These are phyloP conservation scores for Drosophila antonietae DNA, from an alignment of 2,888 invertebrate genomes.

Conservation along the genomic window DNA sequence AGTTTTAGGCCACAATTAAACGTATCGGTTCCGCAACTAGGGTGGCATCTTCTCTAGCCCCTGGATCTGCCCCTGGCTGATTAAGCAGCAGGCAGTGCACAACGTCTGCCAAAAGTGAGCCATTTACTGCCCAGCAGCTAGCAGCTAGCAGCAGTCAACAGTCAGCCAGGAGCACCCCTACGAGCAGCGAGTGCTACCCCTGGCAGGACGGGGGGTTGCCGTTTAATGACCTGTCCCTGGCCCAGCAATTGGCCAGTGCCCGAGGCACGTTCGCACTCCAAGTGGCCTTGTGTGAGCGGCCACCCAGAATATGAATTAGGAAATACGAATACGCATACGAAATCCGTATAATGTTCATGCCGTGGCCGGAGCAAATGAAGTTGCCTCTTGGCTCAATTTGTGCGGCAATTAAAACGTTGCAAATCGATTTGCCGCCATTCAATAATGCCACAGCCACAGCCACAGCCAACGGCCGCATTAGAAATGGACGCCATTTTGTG, in stretches of 20 bases:
- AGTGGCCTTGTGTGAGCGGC: conserved; percentile 64
- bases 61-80: conserved; percentile 41
- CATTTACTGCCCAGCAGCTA: conserved; percentile 60
- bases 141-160: not conserved
- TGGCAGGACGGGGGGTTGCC: conserved; percentile 21
- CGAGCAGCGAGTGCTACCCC: conserved; percentile 28
- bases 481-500: conserved; percentile 51
- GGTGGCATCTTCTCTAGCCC: conserved; percentile 69
- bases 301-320: conserved; percentile 57
- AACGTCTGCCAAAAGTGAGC: conserved; percentile 81
- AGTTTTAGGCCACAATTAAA: conserved; percentile 82
- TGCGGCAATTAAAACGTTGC: conserved; percentile 77
- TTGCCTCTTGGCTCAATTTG: conserved; percentile 66
- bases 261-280: conserved; percentile 66
- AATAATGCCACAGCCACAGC: conserved; percentile 23
- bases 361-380: conserved; percentile 44
- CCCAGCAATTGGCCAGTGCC: conserved; percentile 33
- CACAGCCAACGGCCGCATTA: conserved; percentile 24
- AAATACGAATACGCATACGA: not conserved
- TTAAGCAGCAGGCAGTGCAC: conserved; percentile 60
- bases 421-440: conserved; percentile 72
- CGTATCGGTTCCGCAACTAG: conserved; percentile 83
- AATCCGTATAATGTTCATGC: not conserved
- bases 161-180: conserved; percentile 31
- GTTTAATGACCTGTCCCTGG: conserved; percentile 38